Evolutionary conservation across 1,140 invertebrate genomes (phyloP).

Genomic region (Drosophila subobscura): DNA sequence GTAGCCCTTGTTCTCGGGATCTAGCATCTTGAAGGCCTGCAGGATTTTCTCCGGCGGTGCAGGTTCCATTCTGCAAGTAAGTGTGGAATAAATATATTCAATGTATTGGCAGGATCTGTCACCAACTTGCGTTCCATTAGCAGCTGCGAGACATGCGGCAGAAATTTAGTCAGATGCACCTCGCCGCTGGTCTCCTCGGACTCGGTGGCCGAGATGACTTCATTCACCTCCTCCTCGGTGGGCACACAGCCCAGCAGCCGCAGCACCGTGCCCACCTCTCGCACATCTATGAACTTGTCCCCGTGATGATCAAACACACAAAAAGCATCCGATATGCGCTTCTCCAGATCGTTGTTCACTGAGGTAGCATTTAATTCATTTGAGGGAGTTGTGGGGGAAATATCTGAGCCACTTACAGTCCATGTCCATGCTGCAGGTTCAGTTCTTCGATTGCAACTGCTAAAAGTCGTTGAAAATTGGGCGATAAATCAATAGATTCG

Average conservation of each 20-base stretch:
- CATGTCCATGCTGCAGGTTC: conserved; percentile 36
- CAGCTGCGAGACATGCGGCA: conserved; percentile 88
- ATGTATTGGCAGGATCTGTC: background rate
- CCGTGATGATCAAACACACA: conserved; percentile 94
- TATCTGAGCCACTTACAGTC: conserved; percentile 39
- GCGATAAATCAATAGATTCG: conserved; percentile 29
- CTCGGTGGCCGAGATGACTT: conserved; percentile 90
- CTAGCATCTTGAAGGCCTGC: conserved; percentile 92
- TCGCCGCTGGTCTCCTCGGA: conserved; percentile 90
- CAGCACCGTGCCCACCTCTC: conserved; percentile 95
- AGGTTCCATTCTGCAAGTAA: conserved; percentile 84
- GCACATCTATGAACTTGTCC: conserved; percentile 92
- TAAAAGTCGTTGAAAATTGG: background rate
- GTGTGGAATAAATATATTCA: background rate
- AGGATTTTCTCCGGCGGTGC: conserved; percentile 91
- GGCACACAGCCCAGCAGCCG: conserved; percentile 91
- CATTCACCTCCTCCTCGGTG: conserved; percentile 93
- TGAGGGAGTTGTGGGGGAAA: background rate
- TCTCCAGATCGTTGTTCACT: conserved; percentile 88
- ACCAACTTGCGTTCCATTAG: conserved; percentile 79
- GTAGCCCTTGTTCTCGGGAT: conserved; percentile 90
- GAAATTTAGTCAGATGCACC: conserved; percentile 87
- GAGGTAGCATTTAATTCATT: background rate
- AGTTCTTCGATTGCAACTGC: background rate
- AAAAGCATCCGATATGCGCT: conserved; percentile 93